Conservation (phyloP, 1,140 invertebrate genomes). For the Bathynomus jamesi region DNA sequence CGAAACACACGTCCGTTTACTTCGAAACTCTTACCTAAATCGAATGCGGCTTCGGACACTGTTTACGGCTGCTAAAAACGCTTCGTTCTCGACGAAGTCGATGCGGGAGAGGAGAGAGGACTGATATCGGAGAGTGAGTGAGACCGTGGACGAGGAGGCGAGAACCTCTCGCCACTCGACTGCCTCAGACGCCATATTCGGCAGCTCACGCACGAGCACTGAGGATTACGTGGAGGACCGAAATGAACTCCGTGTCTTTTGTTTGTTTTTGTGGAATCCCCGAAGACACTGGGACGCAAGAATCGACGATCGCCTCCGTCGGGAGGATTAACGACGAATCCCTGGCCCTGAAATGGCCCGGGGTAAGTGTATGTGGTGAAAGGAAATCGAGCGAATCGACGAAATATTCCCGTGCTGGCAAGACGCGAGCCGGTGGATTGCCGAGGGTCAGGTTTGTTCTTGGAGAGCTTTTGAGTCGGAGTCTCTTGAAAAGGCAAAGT, state of each 20-base stretch:
- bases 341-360: neutral
- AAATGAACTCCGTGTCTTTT: conserved; percentile 63
- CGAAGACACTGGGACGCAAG: conserved; percentile 48
- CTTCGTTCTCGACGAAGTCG: neutral
- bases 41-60: no score
- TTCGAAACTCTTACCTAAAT: no score
- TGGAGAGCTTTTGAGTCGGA: neutral
- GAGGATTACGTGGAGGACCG: conserved; percentile 65
- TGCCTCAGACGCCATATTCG: conserved; percentile 34
- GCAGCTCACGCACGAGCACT: conserved; percentile 63
- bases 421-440: neutral
- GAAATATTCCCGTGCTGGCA: conserved; percentile 23
- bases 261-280: conserved; percentile 51
- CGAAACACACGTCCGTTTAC: no score
- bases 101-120: neutral
- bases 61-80: neutral
- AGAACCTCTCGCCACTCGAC: neutral
- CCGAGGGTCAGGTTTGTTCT: neutral
- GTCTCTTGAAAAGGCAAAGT: no score
- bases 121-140: conserved; percentile 26
- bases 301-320: conserved; percentile 18
- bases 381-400: conserved; percentile 23
- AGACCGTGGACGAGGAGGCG: conserved; percentile 15
- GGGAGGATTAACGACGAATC: neutral
- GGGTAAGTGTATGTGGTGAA: conserved; percentile 13